Conservation (phyloP, 2,113 vertebrate genomes). For the Antechinus flavipes region DNA sequence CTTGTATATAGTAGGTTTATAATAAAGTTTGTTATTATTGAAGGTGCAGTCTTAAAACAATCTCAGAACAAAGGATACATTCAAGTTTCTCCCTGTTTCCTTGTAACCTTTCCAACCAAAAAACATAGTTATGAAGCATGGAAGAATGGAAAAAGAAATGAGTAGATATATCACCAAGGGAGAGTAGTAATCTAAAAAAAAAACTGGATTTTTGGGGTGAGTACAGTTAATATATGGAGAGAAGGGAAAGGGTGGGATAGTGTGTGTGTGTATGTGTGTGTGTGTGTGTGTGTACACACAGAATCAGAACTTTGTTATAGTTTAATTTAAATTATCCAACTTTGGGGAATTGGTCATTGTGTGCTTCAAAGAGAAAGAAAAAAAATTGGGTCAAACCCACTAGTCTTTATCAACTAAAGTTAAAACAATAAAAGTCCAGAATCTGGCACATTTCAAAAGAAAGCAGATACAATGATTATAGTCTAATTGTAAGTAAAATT, state of each 20-base stretch:
- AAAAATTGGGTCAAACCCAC: slow-evolving; percentile 4
- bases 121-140: background rate
- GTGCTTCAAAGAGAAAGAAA: slow-evolving; percentile 17
- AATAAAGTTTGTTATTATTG: background rate
- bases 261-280: background rate
- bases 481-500: slow-evolving; percentile 21
- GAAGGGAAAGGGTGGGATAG: background rate
- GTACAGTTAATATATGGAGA: background rate
- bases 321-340: slow-evolving; percentile 19
- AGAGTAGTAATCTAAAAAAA: background rate
- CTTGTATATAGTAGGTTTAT: background rate
- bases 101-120: background rate
- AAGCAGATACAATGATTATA: slow-evolving; percentile 3
- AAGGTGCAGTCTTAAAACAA: background rate
- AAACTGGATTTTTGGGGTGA: background rate
- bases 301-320: background rate
- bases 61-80: background rate
- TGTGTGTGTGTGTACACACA: background rate
- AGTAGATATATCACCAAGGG: background rate
- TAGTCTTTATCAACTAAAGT: slow-evolving; percentile 22
- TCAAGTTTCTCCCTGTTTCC: background rate
- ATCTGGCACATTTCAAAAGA: slow-evolving; percentile 28
- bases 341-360: background rate
- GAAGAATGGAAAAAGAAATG: background rate
- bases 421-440: slow-evolving; percentile 21